Evolutionary conservation across 30 jellyfish, hydroid and myxozoan species (phyloP).

Genomic region (Sanderia malayensis): DNA sequence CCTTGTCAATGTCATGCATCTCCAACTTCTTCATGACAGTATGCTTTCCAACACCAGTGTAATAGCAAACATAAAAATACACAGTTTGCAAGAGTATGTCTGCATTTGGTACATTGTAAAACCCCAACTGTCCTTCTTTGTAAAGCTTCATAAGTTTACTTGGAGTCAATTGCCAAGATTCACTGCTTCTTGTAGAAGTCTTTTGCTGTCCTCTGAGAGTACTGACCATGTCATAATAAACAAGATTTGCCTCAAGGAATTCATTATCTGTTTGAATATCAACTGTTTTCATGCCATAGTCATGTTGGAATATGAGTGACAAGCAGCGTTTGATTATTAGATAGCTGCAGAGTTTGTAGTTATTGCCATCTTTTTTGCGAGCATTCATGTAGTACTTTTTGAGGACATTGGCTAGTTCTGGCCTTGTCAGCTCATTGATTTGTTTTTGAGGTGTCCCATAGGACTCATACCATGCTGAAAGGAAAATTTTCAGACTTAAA

Average conservation of each 20-base stretch:
- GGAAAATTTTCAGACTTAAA: too few species aligned
- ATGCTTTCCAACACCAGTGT: conserved; percentile 57
- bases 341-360: conserved; percentile 53
- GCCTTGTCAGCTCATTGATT: conserved; percentile 13
- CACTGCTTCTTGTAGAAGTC: conserved; percentile 15
- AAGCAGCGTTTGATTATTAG: conserved; percentile 34
- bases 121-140: conserved; percentile 46
- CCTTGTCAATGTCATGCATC: conserved; percentile 32
- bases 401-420: conserved; percentile 43
- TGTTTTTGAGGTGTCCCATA: conserved; percentile 11
- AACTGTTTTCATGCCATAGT: conserved; percentile 33
- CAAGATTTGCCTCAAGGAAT: conserved; percentile 43
- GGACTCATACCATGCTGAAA: conserved; percentile 52
- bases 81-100: conserved; percentile 50
- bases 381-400: conserved; percentile 49
- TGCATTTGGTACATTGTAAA: conserved; percentile 43
- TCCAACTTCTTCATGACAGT: conserved; percentile 44
- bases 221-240: conserved; percentile 45
- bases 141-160: conserved; percentile 34
- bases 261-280: conserved; percentile 47
- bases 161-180: conserved; percentile 58
- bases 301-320: conserved; percentile 51
- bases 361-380: conserved; percentile 49
- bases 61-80: conserved; percentile 42
- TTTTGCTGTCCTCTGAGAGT: conserved; percentile 47